Conservation (phyloP, 2,113 vertebrate genomes). For the Xerus inauris region DNA sequence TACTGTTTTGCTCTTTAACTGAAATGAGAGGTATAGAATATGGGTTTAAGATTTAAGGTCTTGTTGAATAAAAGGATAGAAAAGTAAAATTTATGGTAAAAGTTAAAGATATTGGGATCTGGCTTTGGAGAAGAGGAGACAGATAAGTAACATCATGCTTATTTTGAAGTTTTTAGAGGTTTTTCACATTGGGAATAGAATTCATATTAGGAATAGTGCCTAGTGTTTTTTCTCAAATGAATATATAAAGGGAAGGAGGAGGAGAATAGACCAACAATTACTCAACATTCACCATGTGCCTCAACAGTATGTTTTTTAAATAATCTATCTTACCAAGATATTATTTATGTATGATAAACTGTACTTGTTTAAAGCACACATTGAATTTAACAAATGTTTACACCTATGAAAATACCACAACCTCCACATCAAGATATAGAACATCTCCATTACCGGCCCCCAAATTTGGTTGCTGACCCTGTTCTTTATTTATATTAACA, state of each 20-base stretch:
- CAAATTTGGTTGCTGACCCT: background rate
- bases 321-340: background rate
- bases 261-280: background rate
- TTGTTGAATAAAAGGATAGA: background rate
- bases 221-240: background rate
- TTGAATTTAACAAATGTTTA: conserved; percentile 8
- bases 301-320: background rate
- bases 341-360: background rate
- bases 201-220: background rate
- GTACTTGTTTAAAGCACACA: background rate
- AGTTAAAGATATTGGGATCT: conserved; percentile 9
- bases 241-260: background rate
- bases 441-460: background rate
- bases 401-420: background rate
- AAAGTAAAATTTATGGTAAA: conserved; percentile 27
- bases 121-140: background rate
- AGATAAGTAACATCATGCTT: conserved; percentile 5
- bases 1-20: conserved; percentile 10
- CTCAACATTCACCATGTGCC: background rate
- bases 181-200: background rate
- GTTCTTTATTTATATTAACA: background rate
- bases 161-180: background rate
- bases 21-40: background rate
- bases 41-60: background rate
- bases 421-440: background rate